Evolutionary conservation across 2,797 vertebrate species (phyloP).

Genomic region (Pyrrhura leucotis): DNA sequence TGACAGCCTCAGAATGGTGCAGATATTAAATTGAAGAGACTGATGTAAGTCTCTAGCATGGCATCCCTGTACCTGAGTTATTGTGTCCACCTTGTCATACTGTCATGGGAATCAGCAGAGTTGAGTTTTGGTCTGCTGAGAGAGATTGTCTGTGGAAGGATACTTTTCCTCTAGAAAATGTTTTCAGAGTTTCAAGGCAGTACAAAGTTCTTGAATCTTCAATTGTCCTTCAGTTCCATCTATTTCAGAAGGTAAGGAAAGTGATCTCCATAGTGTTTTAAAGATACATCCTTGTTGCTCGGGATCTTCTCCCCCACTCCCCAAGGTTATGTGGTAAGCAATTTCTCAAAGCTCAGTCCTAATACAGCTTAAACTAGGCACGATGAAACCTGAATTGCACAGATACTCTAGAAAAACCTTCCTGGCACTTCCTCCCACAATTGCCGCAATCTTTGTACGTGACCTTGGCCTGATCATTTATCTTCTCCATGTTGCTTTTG

Average conservation of each 20-base stretch:
- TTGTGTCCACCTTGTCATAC: not conserved
- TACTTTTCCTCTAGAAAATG: not conserved
- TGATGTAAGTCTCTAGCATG: not conserved
- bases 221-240: not conserved
- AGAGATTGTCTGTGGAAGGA: not conserved
- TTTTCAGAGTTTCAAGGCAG: not conserved
- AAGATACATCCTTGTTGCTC: not conserved
- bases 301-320: not conserved
- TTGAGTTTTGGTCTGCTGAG: not conserved
- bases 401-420: not conserved
- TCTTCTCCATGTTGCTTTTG: not conserved
- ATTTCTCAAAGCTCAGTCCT: not conserved
- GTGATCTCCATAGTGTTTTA: not conserved
- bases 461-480: not conserved
- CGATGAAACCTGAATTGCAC: not conserved
- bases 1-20: not conserved
- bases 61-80: not conserved
- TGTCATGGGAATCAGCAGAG: not conserved
- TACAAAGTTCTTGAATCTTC: not conserved
- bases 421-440: not conserved
- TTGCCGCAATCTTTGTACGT: not conserved
- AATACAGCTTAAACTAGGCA: not conserved
- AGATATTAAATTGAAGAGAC: not conserved
- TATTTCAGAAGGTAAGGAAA: not conserved
- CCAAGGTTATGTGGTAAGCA: not conserved